These are phyloP conservation scores for Reticulitermes speratus DNA, from an alignment of 1,140 invertebrate genomes.

Conservation along the genomic window DNA sequence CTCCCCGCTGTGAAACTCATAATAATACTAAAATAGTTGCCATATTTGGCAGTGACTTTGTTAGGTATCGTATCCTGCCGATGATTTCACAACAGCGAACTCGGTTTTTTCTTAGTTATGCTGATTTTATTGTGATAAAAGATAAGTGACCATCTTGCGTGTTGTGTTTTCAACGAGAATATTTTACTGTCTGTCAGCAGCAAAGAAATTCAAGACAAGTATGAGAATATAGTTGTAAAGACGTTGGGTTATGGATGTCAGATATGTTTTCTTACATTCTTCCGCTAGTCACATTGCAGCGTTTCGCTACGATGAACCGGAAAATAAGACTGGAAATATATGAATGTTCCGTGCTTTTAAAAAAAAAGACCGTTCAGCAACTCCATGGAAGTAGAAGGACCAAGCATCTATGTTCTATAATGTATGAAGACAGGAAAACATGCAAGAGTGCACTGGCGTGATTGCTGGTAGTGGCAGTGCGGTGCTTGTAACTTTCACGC, in stretches of 20 bases:
- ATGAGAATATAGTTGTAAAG: neutral
- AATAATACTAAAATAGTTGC: too few species aligned
- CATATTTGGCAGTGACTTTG: too few species aligned
- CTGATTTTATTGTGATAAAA: neutral
- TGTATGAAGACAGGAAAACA: too few species aligned
- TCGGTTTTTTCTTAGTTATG: too few species aligned
- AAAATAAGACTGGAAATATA: slow-evolving; percentile 5
- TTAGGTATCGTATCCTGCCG: too few species aligned
- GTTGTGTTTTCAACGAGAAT: neutral
- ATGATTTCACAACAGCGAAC: too few species aligned
- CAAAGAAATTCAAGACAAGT: too few species aligned
- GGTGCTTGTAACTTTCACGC: too few species aligned
- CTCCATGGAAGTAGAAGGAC: neutral
- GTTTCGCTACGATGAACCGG: neutral
- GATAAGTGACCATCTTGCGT: neutral
- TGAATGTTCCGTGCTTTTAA: neutral
- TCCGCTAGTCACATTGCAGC: neutral
- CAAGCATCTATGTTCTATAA: neutral
- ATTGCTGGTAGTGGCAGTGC: too few species aligned
- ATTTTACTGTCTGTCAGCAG: too few species aligned
- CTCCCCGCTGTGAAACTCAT: too few species aligned
- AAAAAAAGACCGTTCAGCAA: neutral
- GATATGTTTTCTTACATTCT: neutral
- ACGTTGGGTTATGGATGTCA: neutral
- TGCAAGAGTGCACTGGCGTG: too few species aligned